Conservation (phyloP, 2,113 vertebrate species). For the Naja naja region DNA sequence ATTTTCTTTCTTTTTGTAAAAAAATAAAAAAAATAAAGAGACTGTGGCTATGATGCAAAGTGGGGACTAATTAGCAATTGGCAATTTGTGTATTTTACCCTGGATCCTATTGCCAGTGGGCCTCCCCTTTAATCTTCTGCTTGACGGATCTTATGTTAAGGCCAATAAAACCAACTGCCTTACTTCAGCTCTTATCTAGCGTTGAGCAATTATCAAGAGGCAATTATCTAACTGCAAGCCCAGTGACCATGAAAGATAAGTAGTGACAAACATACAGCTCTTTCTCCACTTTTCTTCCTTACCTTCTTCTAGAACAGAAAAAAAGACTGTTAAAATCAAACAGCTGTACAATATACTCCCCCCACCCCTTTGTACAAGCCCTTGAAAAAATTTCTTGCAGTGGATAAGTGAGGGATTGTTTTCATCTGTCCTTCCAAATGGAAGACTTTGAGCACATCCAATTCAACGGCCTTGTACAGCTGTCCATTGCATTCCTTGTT, state of each 20-base stretch:
- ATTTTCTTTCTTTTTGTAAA: background rate
- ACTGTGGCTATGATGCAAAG: background rate
- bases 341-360: background rate
- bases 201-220: background rate
- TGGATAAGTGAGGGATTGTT: background rate
- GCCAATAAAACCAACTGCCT: conserved; percentile 10
- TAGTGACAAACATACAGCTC: rapidly evolving
- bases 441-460: background rate
- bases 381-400: background rate
- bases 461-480: background rate
- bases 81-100: background rate
- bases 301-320: background rate
- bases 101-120: background rate
- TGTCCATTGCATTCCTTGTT: background rate
- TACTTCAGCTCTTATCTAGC: background rate
- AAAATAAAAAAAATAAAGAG: background rate
- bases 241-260: background rate
- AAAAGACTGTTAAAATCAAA: background rate
- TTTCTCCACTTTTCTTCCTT: background rate
- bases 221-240: background rate
- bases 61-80: background rate
- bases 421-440: background rate
- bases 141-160: background rate
- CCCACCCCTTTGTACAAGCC: background rate
- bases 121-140: background rate